Conservation (phyloP, 2,888 invertebrate genomes). For the Acronicta psi region DNA sequence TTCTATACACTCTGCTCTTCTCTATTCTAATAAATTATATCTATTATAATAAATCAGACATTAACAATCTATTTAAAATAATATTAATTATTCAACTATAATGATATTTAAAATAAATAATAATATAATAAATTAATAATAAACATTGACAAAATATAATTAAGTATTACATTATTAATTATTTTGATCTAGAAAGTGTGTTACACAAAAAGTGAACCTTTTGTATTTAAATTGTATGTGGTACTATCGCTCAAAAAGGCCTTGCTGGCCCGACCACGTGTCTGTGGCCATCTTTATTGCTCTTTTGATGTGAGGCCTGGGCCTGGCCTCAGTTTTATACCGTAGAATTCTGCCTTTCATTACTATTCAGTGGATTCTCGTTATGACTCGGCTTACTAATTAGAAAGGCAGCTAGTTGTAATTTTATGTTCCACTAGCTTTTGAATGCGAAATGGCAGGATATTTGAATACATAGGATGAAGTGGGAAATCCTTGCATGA, state of each 20-base stretch:
- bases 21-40: too few relatives aligned
- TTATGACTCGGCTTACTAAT: slow-evolving; percentile 64
- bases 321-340: slow-evolving; percentile 29
- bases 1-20: too few relatives aligned
- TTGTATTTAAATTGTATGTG: neutral
- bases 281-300: slow-evolving; percentile 51
- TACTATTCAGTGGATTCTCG: slow-evolving; percentile 71
- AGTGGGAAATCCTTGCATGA: neutral
- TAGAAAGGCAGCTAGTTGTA: slow-evolving; percentile 41
- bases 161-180: too few relatives aligned
- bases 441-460: slow-evolving; percentile 11
- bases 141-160: too few relatives aligned
- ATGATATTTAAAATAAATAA: too few relatives aligned
- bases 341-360: slow-evolving; percentile 60
- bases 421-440: slow-evolving; percentile 36
- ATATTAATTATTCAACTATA: too few relatives aligned
- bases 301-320: slow-evolving; percentile 60
- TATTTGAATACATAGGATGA: neutral
- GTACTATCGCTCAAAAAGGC: slow-evolving; percentile 24
- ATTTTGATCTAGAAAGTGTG: too few relatives aligned
- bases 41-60: too few relatives aligned
- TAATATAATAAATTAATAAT: too few relatives aligned
- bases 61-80: too few relatives aligned
- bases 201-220: slow-evolving; percentile 1
- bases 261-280: slow-evolving; percentile 32